phyloP scores from a whole-genome alignment of 2,888 invertebrate species.

The Zelleria hepariella region DNA sequence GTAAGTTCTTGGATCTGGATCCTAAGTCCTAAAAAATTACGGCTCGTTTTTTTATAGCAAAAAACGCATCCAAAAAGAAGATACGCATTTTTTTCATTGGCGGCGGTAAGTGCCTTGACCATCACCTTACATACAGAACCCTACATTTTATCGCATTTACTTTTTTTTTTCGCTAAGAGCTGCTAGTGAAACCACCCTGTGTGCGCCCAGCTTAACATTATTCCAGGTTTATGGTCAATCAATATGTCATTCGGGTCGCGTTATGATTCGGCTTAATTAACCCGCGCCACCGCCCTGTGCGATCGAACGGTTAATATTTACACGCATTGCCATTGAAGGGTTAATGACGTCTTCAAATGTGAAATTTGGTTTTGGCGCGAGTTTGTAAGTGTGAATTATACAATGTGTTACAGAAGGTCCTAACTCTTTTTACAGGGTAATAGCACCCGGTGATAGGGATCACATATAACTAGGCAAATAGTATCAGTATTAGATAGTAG shows the following conservation, averaged over 20 bases:
- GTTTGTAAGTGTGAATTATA: background rate
- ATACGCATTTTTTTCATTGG: too few species aligned
- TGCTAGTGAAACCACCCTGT: background rate
- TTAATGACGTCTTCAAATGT: background rate
- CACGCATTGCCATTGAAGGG: background rate
- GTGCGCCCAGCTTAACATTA: background rate
- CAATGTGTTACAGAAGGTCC: too few species aligned
- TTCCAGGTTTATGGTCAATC: background rate
- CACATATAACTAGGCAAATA: too few species aligned
- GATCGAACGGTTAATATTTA: background rate
- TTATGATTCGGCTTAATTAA: slow-evolving; percentile 10
- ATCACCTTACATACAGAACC: too few species aligned
- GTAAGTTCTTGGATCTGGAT: too few species aligned
- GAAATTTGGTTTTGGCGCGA: background rate
- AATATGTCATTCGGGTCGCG: background rate
- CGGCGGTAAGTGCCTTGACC: too few species aligned
- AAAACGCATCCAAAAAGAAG: too few species aligned
- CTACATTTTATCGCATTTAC: background rate
- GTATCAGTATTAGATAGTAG: too few species aligned
- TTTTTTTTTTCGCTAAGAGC: background rate
- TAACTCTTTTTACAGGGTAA: too few species aligned
- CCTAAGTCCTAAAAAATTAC: too few species aligned
- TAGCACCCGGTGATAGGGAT: too few species aligned
- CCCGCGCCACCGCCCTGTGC: background rate
- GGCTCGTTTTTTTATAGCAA: too few species aligned